Percentiles rank a stretch among this genome's conserved stretches.
phyloP scores from a whole-genome alignment of 2,797 vertebrate genomes.

The Peromyscus melanophrys region DNA sequence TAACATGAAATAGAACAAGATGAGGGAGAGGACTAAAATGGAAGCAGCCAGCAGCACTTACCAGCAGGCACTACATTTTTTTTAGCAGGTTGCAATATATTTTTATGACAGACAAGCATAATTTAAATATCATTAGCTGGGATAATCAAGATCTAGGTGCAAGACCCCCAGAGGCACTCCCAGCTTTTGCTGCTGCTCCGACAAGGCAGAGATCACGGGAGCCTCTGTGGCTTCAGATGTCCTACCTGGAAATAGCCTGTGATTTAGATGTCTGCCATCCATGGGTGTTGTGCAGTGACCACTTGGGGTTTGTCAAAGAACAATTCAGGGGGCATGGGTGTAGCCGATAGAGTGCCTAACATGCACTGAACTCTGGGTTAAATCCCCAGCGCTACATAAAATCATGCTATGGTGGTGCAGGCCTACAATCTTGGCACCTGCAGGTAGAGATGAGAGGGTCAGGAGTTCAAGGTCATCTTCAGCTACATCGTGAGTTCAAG shows the following conservation, averaged over 20 bases:
- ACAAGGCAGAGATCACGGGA: neutral
- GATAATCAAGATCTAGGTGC: slow-evolving; percentile 74
- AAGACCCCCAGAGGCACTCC: slow-evolving; percentile 48
- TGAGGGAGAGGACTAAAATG: slow-evolving; percentile 75
- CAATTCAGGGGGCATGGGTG: neutral
- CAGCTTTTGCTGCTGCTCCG: neutral
- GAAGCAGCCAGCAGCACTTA: slow-evolving; percentile 78
- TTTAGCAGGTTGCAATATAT: slow-evolving; percentile 82
- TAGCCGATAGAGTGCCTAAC: neutral
- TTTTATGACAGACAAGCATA: slow-evolving; percentile 84
- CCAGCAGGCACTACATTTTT: slow-evolving; percentile 81
- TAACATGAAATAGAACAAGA: slow-evolving; percentile 77
- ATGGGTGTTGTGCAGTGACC: fast-evolving
- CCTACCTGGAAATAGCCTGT: neutral
- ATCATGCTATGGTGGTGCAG: neutral
- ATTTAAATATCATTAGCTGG: slow-evolving; percentile 82
- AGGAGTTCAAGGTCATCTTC: neutral
- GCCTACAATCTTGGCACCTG: neutral
- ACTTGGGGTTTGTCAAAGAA: neutral
- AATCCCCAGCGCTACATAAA: neutral
- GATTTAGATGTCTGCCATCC: neutral
- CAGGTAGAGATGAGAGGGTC: neutral
- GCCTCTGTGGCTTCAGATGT: slow-evolving; percentile 3
- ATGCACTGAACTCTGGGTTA: neutral
- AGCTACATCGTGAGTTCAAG: neutral